Conservation (phyloP, 2,888 invertebrate species). For the Philonicus albiceps region DNA sequence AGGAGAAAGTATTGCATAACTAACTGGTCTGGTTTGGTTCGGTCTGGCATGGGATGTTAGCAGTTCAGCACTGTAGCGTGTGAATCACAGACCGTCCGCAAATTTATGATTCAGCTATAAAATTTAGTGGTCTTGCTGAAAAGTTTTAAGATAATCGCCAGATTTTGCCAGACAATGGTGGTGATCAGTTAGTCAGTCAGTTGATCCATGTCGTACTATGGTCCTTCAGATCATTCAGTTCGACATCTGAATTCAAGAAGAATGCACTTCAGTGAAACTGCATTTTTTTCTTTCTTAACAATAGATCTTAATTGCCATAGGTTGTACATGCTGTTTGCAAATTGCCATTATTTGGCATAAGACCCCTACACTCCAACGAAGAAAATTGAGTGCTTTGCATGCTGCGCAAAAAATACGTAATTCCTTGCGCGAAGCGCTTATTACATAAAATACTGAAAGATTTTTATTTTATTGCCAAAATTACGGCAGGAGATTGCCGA, state of each 20-base stretch:
- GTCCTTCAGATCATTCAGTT: background rate
- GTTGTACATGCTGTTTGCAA: background rate
- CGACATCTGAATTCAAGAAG: background rate
- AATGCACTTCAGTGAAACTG: background rate
- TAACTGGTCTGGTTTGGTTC: background rate
- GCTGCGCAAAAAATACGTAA: background rate
- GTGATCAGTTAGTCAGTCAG: background rate
- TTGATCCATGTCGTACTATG: background rate
- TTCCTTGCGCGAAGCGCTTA: background rate
- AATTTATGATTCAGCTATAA: background rate
- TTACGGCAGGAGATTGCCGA: background rate
- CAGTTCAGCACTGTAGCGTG: background rate
- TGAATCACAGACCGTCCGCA: background rate
- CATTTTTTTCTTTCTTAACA: background rate
- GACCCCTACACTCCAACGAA: background rate
- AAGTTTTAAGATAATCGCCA: background rate
- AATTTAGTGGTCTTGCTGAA: background rate
- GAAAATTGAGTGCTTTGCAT: background rate
- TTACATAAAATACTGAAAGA: background rate
- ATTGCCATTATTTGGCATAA: background rate
- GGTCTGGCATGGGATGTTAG: background rate
- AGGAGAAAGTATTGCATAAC: slow-evolving; percentile 23
- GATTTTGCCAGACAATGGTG: background rate
- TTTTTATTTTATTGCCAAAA: background rate
- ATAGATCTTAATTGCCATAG: background rate